Evolutionary conservation across 1,140 invertebrate genomes (phyloP), one percentile per base, ranked within the genome.

Genomic region (Drosophila serrata): DNA sequence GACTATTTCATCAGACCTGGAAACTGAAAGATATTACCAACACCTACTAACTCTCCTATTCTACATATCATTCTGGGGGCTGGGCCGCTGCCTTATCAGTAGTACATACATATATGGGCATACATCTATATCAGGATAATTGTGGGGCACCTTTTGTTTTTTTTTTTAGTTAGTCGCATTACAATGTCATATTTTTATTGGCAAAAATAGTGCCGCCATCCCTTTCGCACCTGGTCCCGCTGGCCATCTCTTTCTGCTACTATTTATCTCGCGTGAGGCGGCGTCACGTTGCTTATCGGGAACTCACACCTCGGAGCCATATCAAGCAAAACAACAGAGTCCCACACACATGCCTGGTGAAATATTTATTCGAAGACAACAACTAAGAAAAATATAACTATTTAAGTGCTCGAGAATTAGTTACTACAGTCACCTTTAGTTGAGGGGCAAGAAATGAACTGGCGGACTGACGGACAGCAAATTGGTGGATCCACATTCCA

Each of bases 221-320:
- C 31, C 37, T 27, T 4, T 51, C 35, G 9, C 42, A 24, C 57
- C 49, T 13, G 15, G 8, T n/a, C n/a, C 11, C 37, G 6, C 15
- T 3, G 40, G 15, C 49, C 13, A n/a, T 48, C 48, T 55, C 57
- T 42, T 33, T 70, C 35, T 33, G 29, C 31, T 15, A 17, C 46
- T 79, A 49, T 81, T 81, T 86, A 86, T 85, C 82, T 85, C 78
- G 82, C 82, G 82, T 86, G 82, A 85, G 78, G 45, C 82, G 78
- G 73, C 78, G 78, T 86, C 82, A 86, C 82, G 69, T 75, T 86
- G 82, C 74, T 86, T 86, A 86, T 86, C 82, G 75, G 74, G 35
- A 81, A 86, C 78, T 77, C 58, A 59, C 60, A 76, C 74, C 68
- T 65, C 53, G 13, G 17, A 40, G 6, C 33, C 68, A 65, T 79